Conservation (phyloP, 1,140 invertebrate genomes). For the Archivesica marissinica region DNA sequence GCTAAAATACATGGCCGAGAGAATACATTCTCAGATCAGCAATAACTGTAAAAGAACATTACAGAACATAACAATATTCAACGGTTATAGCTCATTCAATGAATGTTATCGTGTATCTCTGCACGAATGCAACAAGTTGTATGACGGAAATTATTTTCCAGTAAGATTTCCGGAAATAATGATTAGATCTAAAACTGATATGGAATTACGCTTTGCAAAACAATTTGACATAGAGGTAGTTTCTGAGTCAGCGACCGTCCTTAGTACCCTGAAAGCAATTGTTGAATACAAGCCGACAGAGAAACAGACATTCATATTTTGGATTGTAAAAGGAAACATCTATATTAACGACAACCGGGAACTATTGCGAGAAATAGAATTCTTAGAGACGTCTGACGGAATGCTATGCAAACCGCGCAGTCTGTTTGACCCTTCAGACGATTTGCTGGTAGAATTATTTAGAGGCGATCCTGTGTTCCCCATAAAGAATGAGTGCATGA, state of each 20-base stretch:
- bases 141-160: background rate
- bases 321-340: background rate
- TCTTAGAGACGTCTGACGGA: background rate
- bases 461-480: background rate
- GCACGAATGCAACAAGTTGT: background rate
- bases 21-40: background rate
- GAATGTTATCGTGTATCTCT: background rate
- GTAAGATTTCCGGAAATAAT: background rate
- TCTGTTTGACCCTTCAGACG: constrained; percentile 6
- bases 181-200: background rate
- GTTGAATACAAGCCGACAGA: background rate
- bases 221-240: background rate
- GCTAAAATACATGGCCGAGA: background rate
- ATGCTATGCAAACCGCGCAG: background rate
- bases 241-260: background rate
- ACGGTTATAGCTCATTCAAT: background rate
- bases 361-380: background rate
- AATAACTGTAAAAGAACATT: background rate
- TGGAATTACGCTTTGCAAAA: background rate
- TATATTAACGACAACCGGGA: background rate
- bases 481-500: background rate
- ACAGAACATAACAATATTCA: background rate
- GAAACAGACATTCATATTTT: background rate
- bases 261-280: background rate
- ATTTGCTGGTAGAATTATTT: background rate